Evolutionary conservation across 2,113 vertebrate species (phyloP).

Genomic region (Plecotus auritus): DNA sequence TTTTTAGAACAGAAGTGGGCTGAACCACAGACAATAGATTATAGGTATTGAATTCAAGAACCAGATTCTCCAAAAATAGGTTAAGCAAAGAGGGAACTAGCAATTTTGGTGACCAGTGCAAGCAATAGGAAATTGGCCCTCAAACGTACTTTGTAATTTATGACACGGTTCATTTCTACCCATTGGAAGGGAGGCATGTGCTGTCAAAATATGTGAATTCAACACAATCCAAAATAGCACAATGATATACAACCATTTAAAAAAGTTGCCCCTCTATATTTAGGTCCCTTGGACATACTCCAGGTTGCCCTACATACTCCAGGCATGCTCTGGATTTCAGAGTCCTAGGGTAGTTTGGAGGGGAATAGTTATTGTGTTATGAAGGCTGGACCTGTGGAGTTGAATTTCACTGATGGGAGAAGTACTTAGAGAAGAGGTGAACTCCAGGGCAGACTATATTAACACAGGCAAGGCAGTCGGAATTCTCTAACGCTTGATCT

Average conservation of each 20-base stretch:
- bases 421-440: slow-evolving; percentile 21
- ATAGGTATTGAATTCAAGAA: slow-evolving; percentile 21
- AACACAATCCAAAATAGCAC: slow-evolving; percentile 9
- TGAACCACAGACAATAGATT: slow-evolving; percentile 25
- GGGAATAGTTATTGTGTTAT: not conserved
- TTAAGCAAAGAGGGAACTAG: slow-evolving; percentile 18
- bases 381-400: not conserved
- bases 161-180: not conserved
- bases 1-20: not conserved
- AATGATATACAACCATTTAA: not conserved
- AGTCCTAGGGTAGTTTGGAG: not conserved
- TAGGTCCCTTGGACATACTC: not conserved
- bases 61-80: slow-evolving; percentile 41
- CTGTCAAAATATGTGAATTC: slow-evolving; percentile 3
- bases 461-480: not conserved
- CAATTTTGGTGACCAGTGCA: slow-evolving; percentile 52
- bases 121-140: slow-evolving; percentile 47
- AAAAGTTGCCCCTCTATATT: not conserved
- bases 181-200: not conserved
- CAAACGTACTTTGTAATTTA: not conserved
- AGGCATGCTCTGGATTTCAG: not conserved
- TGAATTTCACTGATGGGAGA: slow-evolving; percentile 22
- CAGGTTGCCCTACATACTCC: not conserved
- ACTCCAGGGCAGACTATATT: slow-evolving; percentile 16
- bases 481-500: not conserved